A percentile compares a stretch with the other conserved stretches of the same genome.
Evolutionary conservation across 2,888 invertebrate species (phyloP).

Genomic region (Falcaria lacertinaria): DNA sequence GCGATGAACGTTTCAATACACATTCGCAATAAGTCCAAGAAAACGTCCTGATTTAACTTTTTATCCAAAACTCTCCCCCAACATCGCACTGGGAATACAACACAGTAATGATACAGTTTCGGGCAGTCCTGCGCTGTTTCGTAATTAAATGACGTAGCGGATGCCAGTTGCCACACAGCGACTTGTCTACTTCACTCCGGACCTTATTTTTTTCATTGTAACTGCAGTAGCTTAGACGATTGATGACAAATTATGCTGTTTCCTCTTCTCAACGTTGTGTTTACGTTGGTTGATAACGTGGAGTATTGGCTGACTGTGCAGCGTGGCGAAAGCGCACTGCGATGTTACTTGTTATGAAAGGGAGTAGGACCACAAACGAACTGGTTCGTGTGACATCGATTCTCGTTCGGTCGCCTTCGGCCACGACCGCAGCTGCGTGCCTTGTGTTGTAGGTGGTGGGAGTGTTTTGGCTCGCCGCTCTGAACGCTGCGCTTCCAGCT

Average conservation of each 20-base stretch:
- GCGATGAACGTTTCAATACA: slow-evolving; percentile 79
- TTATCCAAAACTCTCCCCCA: slow-evolving; percentile 67
- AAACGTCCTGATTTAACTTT: slow-evolving; percentile 58
- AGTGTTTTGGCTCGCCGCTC: slow-evolving; percentile 30
- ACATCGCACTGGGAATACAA: slow-evolving; percentile 64
- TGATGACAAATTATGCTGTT: slow-evolving; percentile 16
- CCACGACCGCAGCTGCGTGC: slow-evolving; percentile 57
- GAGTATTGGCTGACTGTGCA: slow-evolving; percentile 23
- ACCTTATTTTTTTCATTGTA: slow-evolving; percentile 70
- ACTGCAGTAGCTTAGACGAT: slow-evolving; percentile 22
- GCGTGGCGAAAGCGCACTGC: slow-evolving; percentile 61
- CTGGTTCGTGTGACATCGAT: slow-evolving; percentile 70
- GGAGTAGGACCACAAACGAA: slow-evolving; percentile 35
- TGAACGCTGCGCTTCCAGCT: neutral
- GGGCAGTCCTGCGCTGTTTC: slow-evolving; percentile 33
- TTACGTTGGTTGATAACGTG: slow-evolving; percentile 48
- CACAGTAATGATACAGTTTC: slow-evolving; percentile 62
- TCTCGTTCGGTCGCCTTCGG: slow-evolving; percentile 56
- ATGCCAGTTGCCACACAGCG: slow-evolving; percentile 18
- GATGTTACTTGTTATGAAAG: slow-evolving; percentile 28
- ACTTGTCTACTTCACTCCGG: slow-evolving; percentile 72
- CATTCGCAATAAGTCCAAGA: slow-evolving; percentile 74
- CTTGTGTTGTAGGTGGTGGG: slow-evolving; percentile 11
- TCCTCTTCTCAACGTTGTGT: slow-evolving; percentile 29
- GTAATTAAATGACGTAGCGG: slow-evolving; percentile 21